Evolutionary conservation across 2,888 invertebrate species (phyloP), one percentile per base, ranked within the genome.

Genomic region (Physocephala rufipes): DNA sequence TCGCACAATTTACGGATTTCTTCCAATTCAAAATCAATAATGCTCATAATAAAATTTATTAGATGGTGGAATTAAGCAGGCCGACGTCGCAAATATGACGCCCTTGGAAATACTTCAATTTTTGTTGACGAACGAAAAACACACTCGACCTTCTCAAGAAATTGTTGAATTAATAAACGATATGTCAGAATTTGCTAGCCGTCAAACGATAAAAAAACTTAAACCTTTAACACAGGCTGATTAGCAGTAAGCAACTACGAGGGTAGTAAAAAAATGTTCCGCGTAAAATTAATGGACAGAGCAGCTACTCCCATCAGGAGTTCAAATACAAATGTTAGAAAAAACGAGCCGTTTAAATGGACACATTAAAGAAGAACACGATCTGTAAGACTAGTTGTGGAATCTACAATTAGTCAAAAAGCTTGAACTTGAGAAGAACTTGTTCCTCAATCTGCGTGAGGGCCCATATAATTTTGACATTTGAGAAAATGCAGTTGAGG

Each of bases 1-100:
- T 90, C 89, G 80, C 90, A 91, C 72, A 90, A 86, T 81, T 88
- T 88, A 81, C 88, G 89, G 72, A 92, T 88, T 85, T 91, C 90
- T 78, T 87, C 86, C 65, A 92, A 86, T 84, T 92, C 92, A 86
- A 89, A 89, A 80, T 90, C 89, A 80, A 91, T 88, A 81, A 90
- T 88, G 86, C 89, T 90, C 90, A 91, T 90, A 81, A 78, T 81
- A 79, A 28, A 24, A 26, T 7, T 58, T 45, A 12, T 53, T 51
- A 21, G 53, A 53, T 12, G 26, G 24, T 24, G 58, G 58, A 24
- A 58, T 12, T 3, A 36, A 45, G 49, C 26, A 24, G 15, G 12
- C 21, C n/a, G 13, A 36, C 49, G 5, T n/a, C 13, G 28, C 28
- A 19, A 53, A 30, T 28, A n/a, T 28, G 9, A 51, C 19, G 49